phyloP scores from a whole-genome alignment of 2,797 vertebrate genomes.

The Brachyalestes nurse region DNA sequence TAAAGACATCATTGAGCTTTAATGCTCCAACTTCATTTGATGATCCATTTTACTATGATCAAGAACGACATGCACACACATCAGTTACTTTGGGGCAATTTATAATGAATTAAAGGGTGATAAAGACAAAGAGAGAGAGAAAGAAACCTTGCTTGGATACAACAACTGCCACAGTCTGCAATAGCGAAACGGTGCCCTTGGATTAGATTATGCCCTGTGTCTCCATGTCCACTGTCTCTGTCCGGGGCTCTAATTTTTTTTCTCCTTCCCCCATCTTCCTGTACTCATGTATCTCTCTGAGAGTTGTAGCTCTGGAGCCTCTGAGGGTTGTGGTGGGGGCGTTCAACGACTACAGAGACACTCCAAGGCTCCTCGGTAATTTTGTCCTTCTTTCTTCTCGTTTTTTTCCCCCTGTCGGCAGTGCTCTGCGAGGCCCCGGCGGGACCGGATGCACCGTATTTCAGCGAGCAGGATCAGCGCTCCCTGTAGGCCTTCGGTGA shows the following conservation, averaged over 20 bases:
- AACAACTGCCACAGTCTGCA: not conserved
- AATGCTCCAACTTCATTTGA: no score
- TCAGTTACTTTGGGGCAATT: no score
- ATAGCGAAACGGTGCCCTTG: not conserved
- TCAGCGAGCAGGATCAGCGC: conserved; percentile 43
- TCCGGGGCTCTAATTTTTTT: not conserved
- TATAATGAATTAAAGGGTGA: no score
- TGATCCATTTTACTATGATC: no score
- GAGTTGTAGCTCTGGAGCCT: conserved; percentile 41
- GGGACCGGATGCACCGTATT: conserved; percentile 47
- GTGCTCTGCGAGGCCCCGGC: conserved; percentile 36
- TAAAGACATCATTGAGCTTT: no score
- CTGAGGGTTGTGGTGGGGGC: conserved; percentile 42
- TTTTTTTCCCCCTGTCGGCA: conserved; percentile 6
- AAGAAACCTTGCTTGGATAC: not conserved
- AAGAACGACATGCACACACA: no score
- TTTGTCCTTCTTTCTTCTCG: conserved; percentile 39
- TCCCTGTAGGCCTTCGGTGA: conserved; percentile 53
- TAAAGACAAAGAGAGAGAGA: no score
- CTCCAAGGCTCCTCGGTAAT: conserved; percentile 50
- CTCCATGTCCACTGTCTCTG: not conserved
- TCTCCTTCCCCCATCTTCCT: not conserved
- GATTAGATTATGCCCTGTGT: not conserved
- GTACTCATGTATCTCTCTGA: conserved; percentile 34
- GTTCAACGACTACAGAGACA: conserved; percentile 43